Evolutionary conservation across 2,113 vertebrate genomes (phyloP), one percentile per base, ranked within the genome.

Genomic region (Ochotona princeps): DNA sequence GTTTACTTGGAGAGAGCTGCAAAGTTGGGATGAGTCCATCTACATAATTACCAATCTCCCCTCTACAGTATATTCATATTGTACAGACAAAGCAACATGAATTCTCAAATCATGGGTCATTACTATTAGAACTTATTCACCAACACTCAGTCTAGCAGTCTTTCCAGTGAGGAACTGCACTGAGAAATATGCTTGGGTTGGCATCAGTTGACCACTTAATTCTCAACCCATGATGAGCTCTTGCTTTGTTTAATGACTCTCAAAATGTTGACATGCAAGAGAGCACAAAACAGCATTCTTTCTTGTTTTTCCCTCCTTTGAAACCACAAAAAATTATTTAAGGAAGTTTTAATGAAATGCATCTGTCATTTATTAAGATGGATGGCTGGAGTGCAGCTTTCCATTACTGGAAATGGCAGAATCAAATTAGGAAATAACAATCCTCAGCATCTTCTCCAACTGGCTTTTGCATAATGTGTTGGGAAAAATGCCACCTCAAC

Each of bases 391-490:
- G 97, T 96, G 96, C 94, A 97, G 97, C 98, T 98, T 98, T 98
- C 98, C 97, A 98, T 98, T 98, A 98, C 98, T 98, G 97, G 97
- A 98, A 98, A 98, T 98, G 97, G 98, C 97, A 98, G 98, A 98
- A 98, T 98, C 98, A 98, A 98, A 98, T 98, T 98, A 98, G 97
- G 98, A 98, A 98, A 98, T 98, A 98, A 98, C 97, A 97, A 96
- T 98, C 98, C 97, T 98, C 97, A 98, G 97, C 98, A 98, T 98
- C 98, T 98, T 98, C 97, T 94, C 96, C 97, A 97, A 98, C 97
- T 97, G 97, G 96, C 97, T 98, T 98, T 97, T 98, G 97, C 98
- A 98, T 98, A 98, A 98, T 98, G 97, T 98, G 97, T 97, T 98
- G 97, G 98, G 97, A 97, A 98, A 98, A 98, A 98, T 98, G 98